A percentile compares a stretch with the other conserved stretches of the same genome.
phyloP scores from a whole-genome alignment of 2,113 vertebrate species.

The Anser cygnoides region DNA sequence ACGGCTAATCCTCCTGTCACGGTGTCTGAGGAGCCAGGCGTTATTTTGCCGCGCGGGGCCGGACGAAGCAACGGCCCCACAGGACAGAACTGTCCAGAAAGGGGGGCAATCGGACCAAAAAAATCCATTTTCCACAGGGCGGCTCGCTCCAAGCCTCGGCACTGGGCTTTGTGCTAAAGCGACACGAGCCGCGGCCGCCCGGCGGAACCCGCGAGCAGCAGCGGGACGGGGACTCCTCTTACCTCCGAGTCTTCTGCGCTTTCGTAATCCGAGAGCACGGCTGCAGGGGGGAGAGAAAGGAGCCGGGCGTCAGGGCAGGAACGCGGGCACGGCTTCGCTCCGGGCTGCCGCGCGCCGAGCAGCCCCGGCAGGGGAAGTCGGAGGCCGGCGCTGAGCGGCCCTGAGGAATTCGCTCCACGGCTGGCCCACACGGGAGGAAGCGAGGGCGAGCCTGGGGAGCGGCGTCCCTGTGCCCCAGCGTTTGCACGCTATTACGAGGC shows the following conservation, averaged over 20 bases:
- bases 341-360: not conserved
- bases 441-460: fast-evolving
- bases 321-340: not conserved
- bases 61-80: not conserved
- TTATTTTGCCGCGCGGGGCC: too few species aligned
- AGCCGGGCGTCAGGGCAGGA: not conserved
- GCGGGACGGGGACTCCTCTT: not conserved
- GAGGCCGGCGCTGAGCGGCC: not conserved
- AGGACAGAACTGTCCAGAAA: fast-evolving
- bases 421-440: not conserved
- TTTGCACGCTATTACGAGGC: fast-evolving
- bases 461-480: fast-evolving
- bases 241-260: constrained; percentile 96
- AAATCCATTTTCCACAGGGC: fast-evolving
- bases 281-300: constrained; percentile 71
- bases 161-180: not conserved
- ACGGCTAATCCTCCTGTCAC: not conserved
- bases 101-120: not conserved
- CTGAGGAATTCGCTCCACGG: not conserved
- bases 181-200: not conserved
- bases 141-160: fast-evolving
- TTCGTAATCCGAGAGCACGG: constrained; percentile 95
- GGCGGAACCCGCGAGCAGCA: not conserved
- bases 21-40: not conserved
- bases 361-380: not conserved